A percentile compares a stretch with the other conserved stretches of the same genome.
These are phyloP conservation scores for Esox masquinongy DNA, from an alignment of 2,797 vertebrate genomes.

Conservation along the genomic window DNA sequence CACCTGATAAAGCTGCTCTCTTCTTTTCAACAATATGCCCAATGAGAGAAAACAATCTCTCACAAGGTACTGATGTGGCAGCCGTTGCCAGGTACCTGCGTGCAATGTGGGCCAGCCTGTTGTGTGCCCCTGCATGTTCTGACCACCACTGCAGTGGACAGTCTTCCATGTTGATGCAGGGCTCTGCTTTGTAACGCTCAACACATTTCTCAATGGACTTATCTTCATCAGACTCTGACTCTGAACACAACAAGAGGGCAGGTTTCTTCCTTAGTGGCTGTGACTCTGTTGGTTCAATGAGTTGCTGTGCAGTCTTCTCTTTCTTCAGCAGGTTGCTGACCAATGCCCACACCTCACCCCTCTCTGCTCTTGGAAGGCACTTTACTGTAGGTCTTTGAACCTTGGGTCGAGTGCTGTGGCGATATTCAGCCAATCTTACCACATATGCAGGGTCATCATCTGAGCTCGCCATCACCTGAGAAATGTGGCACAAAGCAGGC, in stretches of 20 bases:
- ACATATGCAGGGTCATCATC: slow-evolving; percentile 25
- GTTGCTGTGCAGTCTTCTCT: slow-evolving; percentile 23
- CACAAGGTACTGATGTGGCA: too few relatives aligned
- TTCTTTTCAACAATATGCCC: too few relatives aligned
- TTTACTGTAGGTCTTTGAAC: slow-evolving; percentile 30
- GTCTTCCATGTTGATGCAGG: slow-evolving; percentile 19
- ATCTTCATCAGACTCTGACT: slow-evolving; percentile 36
- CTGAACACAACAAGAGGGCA: slow-evolving; percentile 13
- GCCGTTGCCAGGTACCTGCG: too few relatives aligned
- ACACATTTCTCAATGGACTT: slow-evolving; percentile 23
- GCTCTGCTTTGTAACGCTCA: slow-evolving; percentile 31
- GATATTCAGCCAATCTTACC: slow-evolving; percentile 36
- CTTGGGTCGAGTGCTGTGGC: slow-evolving; percentile 22
- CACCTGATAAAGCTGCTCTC: too few relatives aligned
- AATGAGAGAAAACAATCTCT: too few relatives aligned
- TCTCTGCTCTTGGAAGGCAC: slow-evolving; percentile 28
- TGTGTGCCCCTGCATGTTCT: slow-evolving; percentile 16
- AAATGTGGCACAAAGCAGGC: too few relatives aligned
- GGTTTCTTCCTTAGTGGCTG: slow-evolving; percentile 30
- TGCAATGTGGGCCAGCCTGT: slow-evolving; percentile 11
- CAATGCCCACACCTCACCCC: slow-evolving; percentile 24
- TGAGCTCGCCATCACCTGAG: too few relatives aligned
- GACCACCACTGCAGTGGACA: slow-evolving; percentile 30
- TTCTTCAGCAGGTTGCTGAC: slow-evolving; percentile 24
- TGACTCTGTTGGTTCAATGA: slow-evolving; percentile 13